phyloP scores from a whole-genome alignment of 92 coral and sea anemone genomes.

The Phymanthus crucifer region DNA sequence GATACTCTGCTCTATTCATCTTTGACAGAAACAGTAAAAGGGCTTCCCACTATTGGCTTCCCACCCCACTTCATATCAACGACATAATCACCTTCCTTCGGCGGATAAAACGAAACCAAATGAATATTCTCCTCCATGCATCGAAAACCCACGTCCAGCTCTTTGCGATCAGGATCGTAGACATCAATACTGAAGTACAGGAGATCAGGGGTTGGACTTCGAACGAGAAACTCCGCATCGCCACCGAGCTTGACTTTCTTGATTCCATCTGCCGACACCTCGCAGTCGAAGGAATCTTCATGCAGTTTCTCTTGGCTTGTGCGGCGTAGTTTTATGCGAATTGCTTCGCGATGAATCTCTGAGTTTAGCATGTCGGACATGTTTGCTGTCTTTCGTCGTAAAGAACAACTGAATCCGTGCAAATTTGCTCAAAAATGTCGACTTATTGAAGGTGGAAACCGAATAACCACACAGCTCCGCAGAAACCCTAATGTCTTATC shows the following conservation, averaged over 20 bases:
- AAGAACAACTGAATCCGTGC: neutral
- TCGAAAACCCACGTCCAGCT: conserved; percentile 13
- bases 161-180: conserved; percentile 13
- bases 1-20: neutral
- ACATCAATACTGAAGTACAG: conserved; percentile 23
- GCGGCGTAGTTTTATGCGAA: conserved; percentile 25
- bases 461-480: neutral
- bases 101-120: conserved; percentile 10
- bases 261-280: conserved; percentile 11
- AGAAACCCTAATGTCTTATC: neutral
- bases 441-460: no score
- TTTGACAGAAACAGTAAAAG: conserved; percentile 25
- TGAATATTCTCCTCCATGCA: conserved; percentile 36
- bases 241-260: conserved; percentile 14
- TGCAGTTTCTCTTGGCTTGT: neutral
- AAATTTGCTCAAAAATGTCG: neutral
- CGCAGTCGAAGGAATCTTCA: conserved; percentile 8
- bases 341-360: conserved; percentile 36
- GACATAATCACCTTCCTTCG: conserved; percentile 16
- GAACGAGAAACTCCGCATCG: conserved; percentile 19
- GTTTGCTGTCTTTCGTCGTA: neutral
- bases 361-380: conserved; percentile 40
- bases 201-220: conserved; percentile 30
- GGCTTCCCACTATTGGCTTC: conserved; percentile 20
- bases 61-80: conserved; percentile 29